phyloP scores from a whole-genome alignment of 2,888 invertebrate genomes.

The Thereva nobilitata region DNA sequence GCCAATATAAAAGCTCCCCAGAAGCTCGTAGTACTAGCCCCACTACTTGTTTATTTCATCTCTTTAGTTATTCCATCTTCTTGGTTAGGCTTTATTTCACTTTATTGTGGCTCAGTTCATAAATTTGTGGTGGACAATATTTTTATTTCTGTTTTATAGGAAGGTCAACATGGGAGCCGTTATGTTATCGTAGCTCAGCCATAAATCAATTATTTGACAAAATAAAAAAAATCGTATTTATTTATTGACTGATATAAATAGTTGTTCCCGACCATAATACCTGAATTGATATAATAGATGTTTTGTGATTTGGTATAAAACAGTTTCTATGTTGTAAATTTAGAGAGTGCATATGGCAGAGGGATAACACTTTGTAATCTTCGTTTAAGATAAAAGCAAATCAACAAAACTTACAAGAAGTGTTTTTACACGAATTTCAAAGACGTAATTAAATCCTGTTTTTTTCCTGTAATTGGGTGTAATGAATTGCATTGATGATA shows the following conservation, averaged over 20 bases:
- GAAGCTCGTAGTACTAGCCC: neutral
- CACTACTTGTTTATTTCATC: constrained; percentile 3
- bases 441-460: too few relatives aligned
- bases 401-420: too few relatives aligned
- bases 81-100: neutral
- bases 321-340: too few relatives aligned
- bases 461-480: too few relatives aligned
- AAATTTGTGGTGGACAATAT: constrained; percentile 19
- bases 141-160: constrained; percentile 22
- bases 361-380: too few relatives aligned
- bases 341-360: too few relatives aligned
- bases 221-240: constrained; percentile 28
- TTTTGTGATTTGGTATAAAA: too few relatives aligned
- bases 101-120: constrained; percentile 2
- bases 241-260: neutral
- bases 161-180: constrained; percentile 26
- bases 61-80: constrained; percentile 10
- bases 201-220: constrained; percentile 16
- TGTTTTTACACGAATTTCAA: too few relatives aligned
- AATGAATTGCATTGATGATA: too few relatives aligned
- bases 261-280: too few relatives aligned
- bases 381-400: too few relatives aligned
- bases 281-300: too few relatives aligned
- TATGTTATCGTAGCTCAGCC: neutral
- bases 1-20: constrained; percentile 25